Percentiles rank a stretch among this genome's conserved stretches.
Conservation (phyloP, 2,113 vertebrate species). For the Hippocampus comes region DNA sequence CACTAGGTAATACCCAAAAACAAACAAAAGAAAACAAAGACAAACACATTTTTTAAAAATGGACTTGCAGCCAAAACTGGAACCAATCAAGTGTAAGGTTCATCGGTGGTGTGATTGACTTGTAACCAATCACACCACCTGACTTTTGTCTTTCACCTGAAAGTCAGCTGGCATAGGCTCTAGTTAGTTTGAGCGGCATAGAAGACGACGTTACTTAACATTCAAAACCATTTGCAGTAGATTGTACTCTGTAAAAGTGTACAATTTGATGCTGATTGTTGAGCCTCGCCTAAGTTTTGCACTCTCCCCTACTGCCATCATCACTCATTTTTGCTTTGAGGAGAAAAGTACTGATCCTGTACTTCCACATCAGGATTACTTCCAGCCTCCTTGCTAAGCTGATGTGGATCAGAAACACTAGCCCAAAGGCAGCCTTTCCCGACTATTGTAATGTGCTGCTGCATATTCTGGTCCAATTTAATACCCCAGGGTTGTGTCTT, state of each 20-base stretch:
- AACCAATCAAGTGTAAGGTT: too few relatives aligned
- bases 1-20: too few relatives aligned
- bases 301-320: background rate
- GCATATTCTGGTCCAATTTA: constrained; percentile 55
- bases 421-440: constrained; percentile 38
- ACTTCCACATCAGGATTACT: background rate
- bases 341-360: constrained; percentile 53
- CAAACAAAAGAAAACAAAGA: background rate
- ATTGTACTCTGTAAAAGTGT: background rate
- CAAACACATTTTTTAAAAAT: background rate
- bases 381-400: constrained; percentile 35
- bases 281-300: background rate
- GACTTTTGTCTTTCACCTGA: background rate
- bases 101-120: background rate
- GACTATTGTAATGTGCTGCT: constrained; percentile 42
- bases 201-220: background rate
- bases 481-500: constrained; percentile 47
- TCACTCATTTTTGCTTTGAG: constrained; percentile 34
- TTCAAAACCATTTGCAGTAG: background rate
- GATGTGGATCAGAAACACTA: constrained; percentile 42
- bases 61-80: background rate
- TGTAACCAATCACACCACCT: background rate
- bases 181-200: background rate
- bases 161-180: background rate
- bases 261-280: background rate